A percentile compares a stretch with the other conserved stretches of the same genome.
These are phyloP conservation scores for Drosophila lutescens DNA, from an alignment of 2,888 invertebrate genomes.

Conservation along the genomic window DNA sequence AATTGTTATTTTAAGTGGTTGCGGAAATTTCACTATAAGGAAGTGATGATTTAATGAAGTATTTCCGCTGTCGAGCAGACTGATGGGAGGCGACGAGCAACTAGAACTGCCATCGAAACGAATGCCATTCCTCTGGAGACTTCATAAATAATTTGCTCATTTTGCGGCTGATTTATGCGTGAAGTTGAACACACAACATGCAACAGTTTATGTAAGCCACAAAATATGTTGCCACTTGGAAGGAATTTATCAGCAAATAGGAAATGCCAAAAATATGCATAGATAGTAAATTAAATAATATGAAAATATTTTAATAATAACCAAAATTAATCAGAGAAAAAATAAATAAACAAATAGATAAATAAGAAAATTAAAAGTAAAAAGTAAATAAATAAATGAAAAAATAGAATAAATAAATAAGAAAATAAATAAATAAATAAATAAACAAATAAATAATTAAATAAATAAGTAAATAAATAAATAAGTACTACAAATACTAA, in stretches of 20 bases:
- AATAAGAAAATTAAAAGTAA: too few species aligned
- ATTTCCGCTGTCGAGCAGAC: conserved; percentile 60
- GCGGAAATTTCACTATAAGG: conserved; percentile 74
- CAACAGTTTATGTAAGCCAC: background rate
- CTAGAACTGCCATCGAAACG: background rate
- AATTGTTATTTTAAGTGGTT: conserved; percentile 77
- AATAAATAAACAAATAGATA: too few species aligned
- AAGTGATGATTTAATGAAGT: conserved; percentile 76
- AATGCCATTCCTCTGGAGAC: background rate
- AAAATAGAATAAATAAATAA: too few species aligned
- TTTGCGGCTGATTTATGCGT: conserved; percentile 69
- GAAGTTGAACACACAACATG: conserved; percentile 4
- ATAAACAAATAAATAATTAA: too few species aligned
- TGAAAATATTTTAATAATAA: too few species aligned
- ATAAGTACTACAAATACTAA: too few species aligned
- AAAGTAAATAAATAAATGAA: too few species aligned
- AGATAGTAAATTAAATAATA: too few species aligned
- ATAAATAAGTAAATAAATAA: too few species aligned
- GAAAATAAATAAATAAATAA: too few species aligned
- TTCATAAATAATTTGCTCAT: conserved; percentile 71
- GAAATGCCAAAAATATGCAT: too few species aligned
- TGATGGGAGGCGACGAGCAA: background rate
- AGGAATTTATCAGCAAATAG: background rate
- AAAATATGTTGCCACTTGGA: background rate
- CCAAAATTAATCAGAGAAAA: too few species aligned